Evolutionary conservation across 37 sponge, comb jelly and placozoan genomes (phyloP).

Genomic region (Chondrosia reniformis): DNA sequence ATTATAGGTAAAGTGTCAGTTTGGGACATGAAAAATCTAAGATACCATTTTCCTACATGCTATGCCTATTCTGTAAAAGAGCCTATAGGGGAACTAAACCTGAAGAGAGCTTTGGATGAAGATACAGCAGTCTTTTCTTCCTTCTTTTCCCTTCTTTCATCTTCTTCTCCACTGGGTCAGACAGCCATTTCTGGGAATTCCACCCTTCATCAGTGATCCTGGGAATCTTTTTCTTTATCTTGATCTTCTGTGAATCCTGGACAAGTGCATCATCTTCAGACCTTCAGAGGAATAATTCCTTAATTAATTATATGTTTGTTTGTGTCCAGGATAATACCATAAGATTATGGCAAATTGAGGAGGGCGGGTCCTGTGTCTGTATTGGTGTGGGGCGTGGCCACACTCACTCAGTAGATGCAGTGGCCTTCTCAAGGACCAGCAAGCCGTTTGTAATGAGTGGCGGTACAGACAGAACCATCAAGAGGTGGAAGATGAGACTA

Average conservation of each 20-base stretch:
- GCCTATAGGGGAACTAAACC: too few relatives aligned
- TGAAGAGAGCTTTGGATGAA: too few relatives aligned
- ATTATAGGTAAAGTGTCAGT: constrained; percentile 31
- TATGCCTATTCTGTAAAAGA: too few relatives aligned
- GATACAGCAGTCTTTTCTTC: too few relatives aligned
- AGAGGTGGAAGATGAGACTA: constrained; percentile 63
- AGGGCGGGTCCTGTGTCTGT: constrained; percentile 27
- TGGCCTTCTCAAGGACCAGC: constrained; percentile 68
- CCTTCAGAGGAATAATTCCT: background rate
- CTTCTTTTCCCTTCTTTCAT: too few relatives aligned
- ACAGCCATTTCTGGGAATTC: too few relatives aligned
- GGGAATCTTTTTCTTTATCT: too few relatives aligned
- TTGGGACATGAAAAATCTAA: too few relatives aligned
- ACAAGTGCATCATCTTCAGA: constrained; percentile 4
- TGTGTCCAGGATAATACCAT: constrained; percentile 62
- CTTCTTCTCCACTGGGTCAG: too few relatives aligned
- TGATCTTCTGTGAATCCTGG: constrained; percentile 27
- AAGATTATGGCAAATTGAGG: constrained; percentile 56
- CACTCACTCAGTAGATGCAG: constrained; percentile 78
- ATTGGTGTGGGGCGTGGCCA: constrained; percentile 82
- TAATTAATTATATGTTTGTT: too few relatives aligned
- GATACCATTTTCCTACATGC: too few relatives aligned
- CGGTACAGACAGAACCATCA: constrained; percentile 71
- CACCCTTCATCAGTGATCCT: too few relatives aligned
- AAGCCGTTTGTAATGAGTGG: constrained; percentile 71